phyloP scores from a whole-genome alignment of 2,113 vertebrate species.

The Paradisaea rubra region DNA sequence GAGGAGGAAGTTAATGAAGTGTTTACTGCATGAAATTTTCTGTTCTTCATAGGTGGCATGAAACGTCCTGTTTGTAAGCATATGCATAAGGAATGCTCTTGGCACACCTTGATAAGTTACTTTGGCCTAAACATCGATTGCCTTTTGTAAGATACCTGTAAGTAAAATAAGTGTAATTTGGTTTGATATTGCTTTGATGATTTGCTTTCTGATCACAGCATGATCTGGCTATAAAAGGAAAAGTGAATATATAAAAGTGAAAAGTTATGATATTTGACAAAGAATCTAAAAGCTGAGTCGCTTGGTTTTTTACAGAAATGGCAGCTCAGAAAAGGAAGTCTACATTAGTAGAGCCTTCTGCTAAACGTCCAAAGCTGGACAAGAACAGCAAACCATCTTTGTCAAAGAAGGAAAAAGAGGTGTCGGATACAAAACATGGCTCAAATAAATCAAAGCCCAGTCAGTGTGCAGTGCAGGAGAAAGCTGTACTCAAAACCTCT shows the following conservation, averaged over 20 bases:
- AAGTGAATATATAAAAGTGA: background rate
- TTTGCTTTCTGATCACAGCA: background rate
- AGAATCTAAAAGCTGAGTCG: background rate
- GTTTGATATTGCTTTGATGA: background rate
- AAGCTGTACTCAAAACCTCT: conserved; percentile 62
- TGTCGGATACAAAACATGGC: conserved; percentile 65
- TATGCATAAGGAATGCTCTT: conserved; percentile 73
- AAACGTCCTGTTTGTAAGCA: conserved; percentile 55
- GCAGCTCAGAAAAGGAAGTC: conserved; percentile 76
- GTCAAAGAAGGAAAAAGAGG: conserved; percentile 62
- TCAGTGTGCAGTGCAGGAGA: conserved; percentile 60
- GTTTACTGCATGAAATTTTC: background rate
- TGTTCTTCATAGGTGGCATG: conserved; percentile 62
- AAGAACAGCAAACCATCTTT: conserved; percentile 56
- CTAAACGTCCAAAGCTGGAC: conserved; percentile 70
- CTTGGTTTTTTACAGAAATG: conserved; percentile 72
- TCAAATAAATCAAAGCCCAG: conserved; percentile 63
- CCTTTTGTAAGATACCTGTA: conserved; percentile 71
- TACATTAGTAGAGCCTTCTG: conserved; percentile 63
- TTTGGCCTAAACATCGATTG: conserved; percentile 66
- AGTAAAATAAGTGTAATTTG: conserved; percentile 56
- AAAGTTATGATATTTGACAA: background rate
- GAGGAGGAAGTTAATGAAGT: background rate
- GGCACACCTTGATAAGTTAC: conserved; percentile 69
- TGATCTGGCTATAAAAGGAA: background rate